Evolutionary conservation across 2,888 invertebrate genomes (phyloP).

Genomic region (Hypercompe scribonia): DNA sequence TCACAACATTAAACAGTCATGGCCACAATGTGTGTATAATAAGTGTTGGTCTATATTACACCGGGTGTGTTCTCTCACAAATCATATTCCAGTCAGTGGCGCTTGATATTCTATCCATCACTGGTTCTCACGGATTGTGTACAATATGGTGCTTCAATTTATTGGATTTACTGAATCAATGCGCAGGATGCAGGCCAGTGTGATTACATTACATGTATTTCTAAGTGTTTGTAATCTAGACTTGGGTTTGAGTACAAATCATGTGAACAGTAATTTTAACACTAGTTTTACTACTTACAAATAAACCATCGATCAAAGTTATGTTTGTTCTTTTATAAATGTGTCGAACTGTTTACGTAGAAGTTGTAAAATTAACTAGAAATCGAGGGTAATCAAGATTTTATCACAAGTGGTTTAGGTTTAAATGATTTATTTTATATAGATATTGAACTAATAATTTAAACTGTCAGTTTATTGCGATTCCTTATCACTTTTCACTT

Average conservation of each 20-base stretch:
- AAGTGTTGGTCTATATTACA: background rate
- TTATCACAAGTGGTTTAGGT: no score
- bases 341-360: no score
- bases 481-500: no score
- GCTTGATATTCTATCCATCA: slow-evolving; percentile 1
- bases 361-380: no score
- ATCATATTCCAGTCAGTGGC: background rate
- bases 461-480: no score
- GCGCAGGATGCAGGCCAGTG: background rate
- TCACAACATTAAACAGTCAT: background rate
- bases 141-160: background rate
- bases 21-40: background rate
- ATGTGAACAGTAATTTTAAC: background rate
- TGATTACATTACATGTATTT: background rate
- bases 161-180: background rate
- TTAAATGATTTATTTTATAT: no score
- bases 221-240: background rate
- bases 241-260: background rate
- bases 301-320: background rate
- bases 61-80: background rate
- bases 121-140: background rate
- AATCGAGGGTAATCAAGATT: no score
- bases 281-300: background rate
- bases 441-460: no score
- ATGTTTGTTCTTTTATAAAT: no score